Base-by-base conservation (phyloP, 2,113 vertebrate genomes). In the Dipodomys merriami region DNA sequence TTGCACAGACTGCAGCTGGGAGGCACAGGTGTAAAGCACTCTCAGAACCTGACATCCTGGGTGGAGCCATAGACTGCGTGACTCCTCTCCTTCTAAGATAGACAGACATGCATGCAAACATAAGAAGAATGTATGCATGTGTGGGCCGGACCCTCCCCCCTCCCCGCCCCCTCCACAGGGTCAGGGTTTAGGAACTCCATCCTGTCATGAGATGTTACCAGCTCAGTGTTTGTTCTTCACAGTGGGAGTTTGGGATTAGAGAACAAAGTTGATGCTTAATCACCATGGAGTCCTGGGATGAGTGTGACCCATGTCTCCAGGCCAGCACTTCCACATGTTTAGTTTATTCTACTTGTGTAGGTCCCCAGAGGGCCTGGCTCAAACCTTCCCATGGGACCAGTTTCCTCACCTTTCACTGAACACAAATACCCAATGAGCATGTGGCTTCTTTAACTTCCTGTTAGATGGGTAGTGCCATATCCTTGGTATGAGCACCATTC, bases 221-320 rank as follows among this genome's bases (percentile, higher is more conserved):
- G 57, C 2, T 25, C 18, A 33, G 46, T 65, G 65, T 85, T 83
- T 15, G 65, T 87, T 94, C 20, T 77, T 53, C 79, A 83, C 64
- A 91, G 71, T 20, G n/a, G 44, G 74, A 64, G 62, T 18, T 35
- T 46, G 57, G 35, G 5, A 23, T 25, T 7, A 74, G 81, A 64
- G 1, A 44, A 15, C 46, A 67, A 67, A 23, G 79, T 57, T 39
- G 39, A 23, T 44, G 1, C 15, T 69, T 23, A 46, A 1, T 3
- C 62, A 11, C 57, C 1, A 0, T 11, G 27, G 46, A 68, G 33
- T 23, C 62, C 46, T 30, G 25, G 46, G 60, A 20, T 2, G 20
- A 69, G 39, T 1, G 23, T 73, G 76, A 95, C 30, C 25, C 11
- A 33, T 7, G 0, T 19, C 60, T 68, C 81, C 57, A 8, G 2